A percentile compares a stretch with the other conserved stretches of the same genome.
Conservation (phyloP, 1,140 invertebrate species). For the Trichonephila clavata region DNA sequence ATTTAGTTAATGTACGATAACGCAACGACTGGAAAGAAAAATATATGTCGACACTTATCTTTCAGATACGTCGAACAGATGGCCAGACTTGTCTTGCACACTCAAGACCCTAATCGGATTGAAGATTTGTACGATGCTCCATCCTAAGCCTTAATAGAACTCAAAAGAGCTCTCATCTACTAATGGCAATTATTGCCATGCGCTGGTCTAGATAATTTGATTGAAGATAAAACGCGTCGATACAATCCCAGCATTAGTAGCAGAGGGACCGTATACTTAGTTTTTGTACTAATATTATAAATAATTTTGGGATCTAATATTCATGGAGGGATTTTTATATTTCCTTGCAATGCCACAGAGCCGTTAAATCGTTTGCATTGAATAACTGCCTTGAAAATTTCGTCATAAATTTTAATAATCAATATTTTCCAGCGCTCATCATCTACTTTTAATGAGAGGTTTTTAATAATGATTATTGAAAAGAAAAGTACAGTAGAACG, state of each 20-base stretch:
- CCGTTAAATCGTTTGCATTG: too few relatives aligned
- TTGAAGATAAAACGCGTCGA: neutral
- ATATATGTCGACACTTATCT: neutral
- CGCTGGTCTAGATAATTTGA: neutral
- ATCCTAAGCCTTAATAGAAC: neutral
- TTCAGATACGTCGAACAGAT: neutral
- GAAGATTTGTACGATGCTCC: neutral
- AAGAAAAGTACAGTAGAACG: too few relatives aligned
- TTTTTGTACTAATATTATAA: neutral
- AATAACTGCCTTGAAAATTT: too few relatives aligned
- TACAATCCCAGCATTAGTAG: neutral
- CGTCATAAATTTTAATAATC: too few relatives aligned
- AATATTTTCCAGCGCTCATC: too few relatives aligned
- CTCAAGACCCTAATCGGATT: slow-evolving; percentile 4
- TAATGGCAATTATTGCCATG: neutral
- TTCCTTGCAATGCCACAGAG: too few relatives aligned
- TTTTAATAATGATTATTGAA: too few relatives aligned
- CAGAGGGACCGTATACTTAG: neutral
- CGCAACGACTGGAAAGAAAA: neutral
- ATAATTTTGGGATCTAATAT: too few relatives aligned
- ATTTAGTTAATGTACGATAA: neutral
- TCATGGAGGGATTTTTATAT: too few relatives aligned
- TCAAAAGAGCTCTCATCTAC: neutral
- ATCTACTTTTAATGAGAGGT: too few relatives aligned
- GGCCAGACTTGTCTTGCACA: neutral